Evolutionary conservation across 2,888 invertebrate species (phyloP), one percentile per base, ranked within the genome.

Genomic region (Himalopsyche kuldschensis): DNA sequence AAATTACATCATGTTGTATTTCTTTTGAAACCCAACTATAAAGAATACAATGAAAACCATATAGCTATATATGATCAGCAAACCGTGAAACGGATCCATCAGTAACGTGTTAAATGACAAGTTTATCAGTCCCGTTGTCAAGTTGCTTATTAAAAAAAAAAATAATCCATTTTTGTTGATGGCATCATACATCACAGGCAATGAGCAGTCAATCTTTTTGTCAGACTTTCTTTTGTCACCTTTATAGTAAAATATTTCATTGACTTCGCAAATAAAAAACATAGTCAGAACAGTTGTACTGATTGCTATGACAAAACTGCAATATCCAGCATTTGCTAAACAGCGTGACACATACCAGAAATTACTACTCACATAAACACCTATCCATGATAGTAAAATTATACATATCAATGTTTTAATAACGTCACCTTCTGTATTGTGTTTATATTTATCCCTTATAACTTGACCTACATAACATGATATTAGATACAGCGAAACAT

Each of bases 51-150:
- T 89, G n/a, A 90, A 69, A 24, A 93, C 87, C 93, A 94, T 93
- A 87, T 95, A 95, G 17, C 89, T 63, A 85, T 91, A 90, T 85
- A 95, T 88, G 87, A 95, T 92, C 0, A 91, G 3, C 86, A 95
- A 89, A 87, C 93, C 91, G 46, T 87, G 86, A 17, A 85, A 17
- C 24, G 87, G 87, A 31, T 89, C 88, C 4, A 93, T 89, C 3
- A 92, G 89, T 80, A 93, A 89, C 4, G 98, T 96, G 85, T 92
- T 91, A 17, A 96, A 89, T 15, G 91, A 89, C 88, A 97, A 91
- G 90, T 98, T 98, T 5, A 97, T 92, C 3, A 94, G 88, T 11
- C 98, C 98, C 0, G 98, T 99, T 20, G 96, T 88, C 41, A 98
- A 86, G 91, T 99, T 99, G 1, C 95, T 94, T 17, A 95, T 86